A percentile compares a stretch with the other conserved stretches of the same genome.
Evolutionary conservation across 2,113 vertebrate species (phyloP).

Genomic region (Cryptomyrus ogoouensis): DNA sequence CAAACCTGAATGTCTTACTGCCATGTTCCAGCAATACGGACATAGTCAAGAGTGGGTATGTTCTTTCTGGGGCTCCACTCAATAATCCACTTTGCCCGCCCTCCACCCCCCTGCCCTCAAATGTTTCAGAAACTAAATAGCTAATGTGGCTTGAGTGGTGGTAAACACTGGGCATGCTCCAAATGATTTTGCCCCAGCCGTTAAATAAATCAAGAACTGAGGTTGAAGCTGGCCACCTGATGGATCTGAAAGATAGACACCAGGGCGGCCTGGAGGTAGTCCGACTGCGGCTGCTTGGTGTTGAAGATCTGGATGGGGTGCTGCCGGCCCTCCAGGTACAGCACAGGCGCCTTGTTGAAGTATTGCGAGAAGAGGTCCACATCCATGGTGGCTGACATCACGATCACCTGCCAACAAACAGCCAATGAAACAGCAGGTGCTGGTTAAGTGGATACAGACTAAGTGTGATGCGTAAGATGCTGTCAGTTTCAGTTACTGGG

Average conservation of each 20-base stretch:
- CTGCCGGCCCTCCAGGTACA: conserved; percentile 90
- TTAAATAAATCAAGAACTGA: not conserved
- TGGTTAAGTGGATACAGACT: not conserved
- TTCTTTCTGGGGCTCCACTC: not conserved
- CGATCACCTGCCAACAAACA: conserved; percentile 62
- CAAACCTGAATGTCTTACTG: not conserved
- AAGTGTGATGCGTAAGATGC: not conserved
- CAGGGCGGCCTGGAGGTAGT: conserved; percentile 91
- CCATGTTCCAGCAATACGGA: not conserved
- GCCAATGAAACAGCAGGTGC: not conserved
- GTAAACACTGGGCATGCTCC: not conserved
- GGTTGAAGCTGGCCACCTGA: conserved; percentile 63
- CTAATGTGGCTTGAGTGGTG: not conserved
- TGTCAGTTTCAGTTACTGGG: not conserved
- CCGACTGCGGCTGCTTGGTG: conserved; percentile 83
- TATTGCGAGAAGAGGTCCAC: conserved; percentile 93
- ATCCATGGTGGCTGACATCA: conserved; percentile 98
- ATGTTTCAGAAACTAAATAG: not conserved
- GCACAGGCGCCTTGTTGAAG: conserved; percentile 83
- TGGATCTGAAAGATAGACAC: conserved; percentile 93
- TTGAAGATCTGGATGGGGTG: conserved; percentile 91
- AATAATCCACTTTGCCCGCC: not conserved
- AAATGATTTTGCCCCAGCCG: not conserved
- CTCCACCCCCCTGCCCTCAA: not conserved
- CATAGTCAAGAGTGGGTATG: not conserved